These are phyloP conservation scores for Emmelina monodactyla DNA, from an alignment of 2,888 invertebrate genomes.

Conservation along the genomic window DNA sequence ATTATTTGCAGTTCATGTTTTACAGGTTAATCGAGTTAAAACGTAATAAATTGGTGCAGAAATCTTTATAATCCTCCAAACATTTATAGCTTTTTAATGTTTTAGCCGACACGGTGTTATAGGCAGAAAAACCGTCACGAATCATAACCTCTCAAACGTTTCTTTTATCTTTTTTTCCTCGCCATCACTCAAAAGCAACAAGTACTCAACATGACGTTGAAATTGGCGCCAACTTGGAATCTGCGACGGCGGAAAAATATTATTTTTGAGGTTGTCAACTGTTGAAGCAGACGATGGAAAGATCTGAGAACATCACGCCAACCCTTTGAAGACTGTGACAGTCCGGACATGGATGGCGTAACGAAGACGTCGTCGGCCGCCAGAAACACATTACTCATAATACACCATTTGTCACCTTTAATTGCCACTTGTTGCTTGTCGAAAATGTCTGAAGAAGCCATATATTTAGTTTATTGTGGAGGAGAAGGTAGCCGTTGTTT, in stretches of 20 bases:
- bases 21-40: too few relatives aligned
- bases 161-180: slow-evolving; percentile 40
- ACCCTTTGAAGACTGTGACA: slow-evolving; percentile 32
- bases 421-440: slow-evolving; percentile 58
- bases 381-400: slow-evolving; percentile 33
- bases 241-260: neutral
- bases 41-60: too few relatives aligned
- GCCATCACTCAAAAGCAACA: slow-evolving; percentile 29
- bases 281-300: slow-evolving; percentile 30
- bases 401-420: slow-evolving; percentile 61
- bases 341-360: slow-evolving; percentile 29
- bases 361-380: slow-evolving; percentile 28
- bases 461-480: slow-evolving; percentile 61
- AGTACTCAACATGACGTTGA: slow-evolving; percentile 17
- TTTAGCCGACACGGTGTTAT: slow-evolving; percentile 35
- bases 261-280: slow-evolving; percentile 17
- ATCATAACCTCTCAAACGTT: slow-evolving; percentile 31
- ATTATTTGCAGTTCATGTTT: too few relatives aligned
- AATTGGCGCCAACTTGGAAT: slow-evolving; percentile 24
- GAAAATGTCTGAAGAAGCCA: slow-evolving; percentile 42
- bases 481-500: slow-evolving; percentile 23
- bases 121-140: slow-evolving; percentile 32
- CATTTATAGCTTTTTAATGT: slow-evolving; percentile 49
- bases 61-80: neutral
- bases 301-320: slow-evolving; percentile 32